phyloP scores from a whole-genome alignment of 2,113 vertebrate species.

The Tetrax tetrax region DNA sequence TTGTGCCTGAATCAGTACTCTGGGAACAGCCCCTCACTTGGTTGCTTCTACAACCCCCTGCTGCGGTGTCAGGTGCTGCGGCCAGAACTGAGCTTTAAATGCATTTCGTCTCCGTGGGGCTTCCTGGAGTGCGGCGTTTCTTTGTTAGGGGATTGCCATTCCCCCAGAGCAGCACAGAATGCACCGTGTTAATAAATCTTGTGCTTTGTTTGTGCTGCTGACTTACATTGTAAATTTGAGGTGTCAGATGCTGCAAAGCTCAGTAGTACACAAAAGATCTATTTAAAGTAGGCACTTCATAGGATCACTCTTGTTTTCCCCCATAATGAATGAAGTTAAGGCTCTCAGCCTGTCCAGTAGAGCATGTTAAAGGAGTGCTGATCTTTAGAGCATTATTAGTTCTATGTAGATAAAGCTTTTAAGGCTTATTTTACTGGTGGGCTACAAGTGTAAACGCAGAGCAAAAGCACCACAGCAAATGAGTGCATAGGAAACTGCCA shows the following conservation, averaged over 20 bases:
- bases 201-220: constrained; percentile 32
- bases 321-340: constrained; percentile 29
- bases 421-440: constrained; percentile 39
- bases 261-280: constrained; percentile 34
- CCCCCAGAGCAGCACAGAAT: constrained; percentile 18
- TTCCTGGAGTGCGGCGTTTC: constrained; percentile 6
- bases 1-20: neutral
- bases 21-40: constrained; percentile 16
- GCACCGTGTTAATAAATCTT: constrained; percentile 31
- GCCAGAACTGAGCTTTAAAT: neutral
- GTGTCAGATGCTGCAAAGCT: constrained; percentile 49
- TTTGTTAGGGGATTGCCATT: constrained; percentile 21
- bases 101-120: neutral
- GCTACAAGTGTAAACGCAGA: neutral
- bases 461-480: constrained; percentile 2
- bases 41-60: constrained; percentile 15
- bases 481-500: neutral
- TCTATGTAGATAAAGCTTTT: constrained; percentile 20
- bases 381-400: constrained; percentile 26
- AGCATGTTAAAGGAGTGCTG: constrained; percentile 7
- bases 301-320: constrained; percentile 5
- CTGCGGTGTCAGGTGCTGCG: constrained; percentile 46
- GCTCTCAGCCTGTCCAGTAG: constrained; percentile 8
- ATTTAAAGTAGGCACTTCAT: constrained; percentile 7
- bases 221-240: constrained; percentile 60